Percentiles rank a stretch among this genome's conserved stretches.
Conservation (phyloP, 2,797 vertebrate genomes). For the Rachycentron canadum region DNA sequence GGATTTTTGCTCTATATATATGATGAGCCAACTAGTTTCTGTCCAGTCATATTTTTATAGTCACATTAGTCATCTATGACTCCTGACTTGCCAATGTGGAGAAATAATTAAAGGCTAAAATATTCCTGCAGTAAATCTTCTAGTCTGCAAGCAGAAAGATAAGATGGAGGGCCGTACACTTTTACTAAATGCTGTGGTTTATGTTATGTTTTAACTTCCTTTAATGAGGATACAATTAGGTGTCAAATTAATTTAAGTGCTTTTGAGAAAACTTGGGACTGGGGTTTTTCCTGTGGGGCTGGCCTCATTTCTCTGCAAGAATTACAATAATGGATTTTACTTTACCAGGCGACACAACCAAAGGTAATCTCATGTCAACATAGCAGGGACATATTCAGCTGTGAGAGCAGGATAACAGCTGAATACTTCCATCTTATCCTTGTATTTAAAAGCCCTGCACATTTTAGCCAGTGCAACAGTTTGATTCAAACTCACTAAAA, state of each 20-base stretch:
- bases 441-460: neutral
- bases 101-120: neutral
- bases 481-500: neutral
- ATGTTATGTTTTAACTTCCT: neutral
- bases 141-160: neutral
- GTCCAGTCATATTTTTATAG: too few relatives aligned
- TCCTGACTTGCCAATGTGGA: too few relatives aligned
- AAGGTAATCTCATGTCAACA: neutral
- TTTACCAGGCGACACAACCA: neutral
- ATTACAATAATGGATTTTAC: constrained; percentile 14
- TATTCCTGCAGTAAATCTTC: neutral
- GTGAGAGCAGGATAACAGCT: neutral
- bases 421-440: neutral
- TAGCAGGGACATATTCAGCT: neutral
- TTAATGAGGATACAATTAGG: neutral
- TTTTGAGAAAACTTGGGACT: neutral
- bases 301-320: neutral
- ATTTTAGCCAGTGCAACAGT: neutral
- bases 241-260: neutral
- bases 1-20: too few relatives aligned
- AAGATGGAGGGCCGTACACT: neutral
- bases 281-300: neutral
- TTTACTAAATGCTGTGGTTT: neutral
- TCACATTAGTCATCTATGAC: too few relatives aligned
- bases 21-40: too few relatives aligned